Percentiles rank a stretch among this genome's conserved stretches.
phyloP scores from a whole-genome alignment of 2,888 invertebrate genomes.

The Argyresthia albistria region DNA sequence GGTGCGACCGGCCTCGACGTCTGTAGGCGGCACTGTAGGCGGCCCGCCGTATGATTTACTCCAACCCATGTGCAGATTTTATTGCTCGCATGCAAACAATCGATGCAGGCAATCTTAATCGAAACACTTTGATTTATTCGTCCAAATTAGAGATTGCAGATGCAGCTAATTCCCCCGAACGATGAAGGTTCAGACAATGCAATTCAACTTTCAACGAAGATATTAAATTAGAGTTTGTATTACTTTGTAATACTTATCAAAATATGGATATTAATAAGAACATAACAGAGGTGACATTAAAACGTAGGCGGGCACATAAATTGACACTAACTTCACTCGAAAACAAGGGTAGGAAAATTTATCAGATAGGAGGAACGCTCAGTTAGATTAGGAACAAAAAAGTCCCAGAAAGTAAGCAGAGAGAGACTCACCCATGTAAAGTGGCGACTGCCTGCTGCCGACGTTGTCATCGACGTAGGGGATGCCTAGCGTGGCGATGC shows the following conservation, averaged over 20 bases:
- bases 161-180: background rate
- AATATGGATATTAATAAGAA: no score
- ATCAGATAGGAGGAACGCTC: no score
- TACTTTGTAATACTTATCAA: no score
- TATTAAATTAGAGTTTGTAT: no score
- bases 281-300: no score
- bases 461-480: constrained; percentile 96
- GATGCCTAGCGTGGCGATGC: constrained; percentile 92
- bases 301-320: no score
- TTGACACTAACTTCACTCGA: no score
- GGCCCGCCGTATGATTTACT: constrained; percentile 27
- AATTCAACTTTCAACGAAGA: background rate
- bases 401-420: no score
- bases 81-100: constrained; percentile 22
- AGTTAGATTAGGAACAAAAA: no score
- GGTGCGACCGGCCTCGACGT: no score
- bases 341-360: no score
- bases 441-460: constrained; percentile 90
- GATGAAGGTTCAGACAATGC: background rate
- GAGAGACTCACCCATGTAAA: constrained; percentile 85
- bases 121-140: background rate
- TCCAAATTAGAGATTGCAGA: background rate
- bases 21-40: constrained; percentile 5
- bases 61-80: constrained; percentile 25
- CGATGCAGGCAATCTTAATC: constrained; percentile 4